Evolutionary conservation across 2,113 vertebrate species (phyloP).

Genomic region (Paradoxurus hermaphroditus): DNA sequence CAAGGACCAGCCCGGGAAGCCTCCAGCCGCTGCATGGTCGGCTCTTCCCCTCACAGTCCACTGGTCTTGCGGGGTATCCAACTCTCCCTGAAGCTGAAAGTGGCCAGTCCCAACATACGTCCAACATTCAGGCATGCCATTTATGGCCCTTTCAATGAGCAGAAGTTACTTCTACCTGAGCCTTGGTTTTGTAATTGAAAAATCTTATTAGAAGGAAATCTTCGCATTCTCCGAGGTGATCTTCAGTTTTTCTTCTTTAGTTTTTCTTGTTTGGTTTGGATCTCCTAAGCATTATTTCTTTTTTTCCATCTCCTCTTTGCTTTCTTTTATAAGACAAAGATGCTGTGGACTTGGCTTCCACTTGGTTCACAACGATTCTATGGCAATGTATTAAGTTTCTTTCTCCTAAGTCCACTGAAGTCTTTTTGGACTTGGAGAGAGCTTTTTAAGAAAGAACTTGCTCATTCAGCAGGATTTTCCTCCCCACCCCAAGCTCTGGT

Average conservation of each 20-base stretch:
- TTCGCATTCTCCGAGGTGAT: conserved; percentile 42
- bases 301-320: conserved; percentile 72
- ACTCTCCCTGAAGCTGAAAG: neutral
- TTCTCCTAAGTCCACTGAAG: conserved; percentile 75
- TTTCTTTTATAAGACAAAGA: conserved; percentile 76
- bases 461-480: conserved; percentile 84
- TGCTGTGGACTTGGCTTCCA: conserved; percentile 67
- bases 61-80: conserved; percentile 1
- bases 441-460: conserved; percentile 87
- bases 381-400: conserved; percentile 68
- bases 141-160: neutral
- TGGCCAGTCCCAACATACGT: neutral
- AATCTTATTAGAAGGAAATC: conserved; percentile 47
- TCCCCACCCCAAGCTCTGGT: conserved; percentile 77
- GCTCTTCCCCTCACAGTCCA: neutral
- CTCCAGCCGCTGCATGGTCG: neutral
- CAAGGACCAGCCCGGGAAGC: conserved; percentile 32
- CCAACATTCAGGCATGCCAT: conserved; percentile 31
- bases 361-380: conserved; percentile 42
- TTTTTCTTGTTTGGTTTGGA: conserved; percentile 68
- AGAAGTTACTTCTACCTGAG: neutral
- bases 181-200: conserved; percentile 55
- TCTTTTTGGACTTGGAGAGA: conserved; percentile 78
- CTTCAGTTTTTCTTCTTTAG: conserved; percentile 59
- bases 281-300: conserved; percentile 61